Evolutionary conservation across 2,888 invertebrate genomes (phyloP).

Genomic region (Lochmaea crataegi): DNA sequence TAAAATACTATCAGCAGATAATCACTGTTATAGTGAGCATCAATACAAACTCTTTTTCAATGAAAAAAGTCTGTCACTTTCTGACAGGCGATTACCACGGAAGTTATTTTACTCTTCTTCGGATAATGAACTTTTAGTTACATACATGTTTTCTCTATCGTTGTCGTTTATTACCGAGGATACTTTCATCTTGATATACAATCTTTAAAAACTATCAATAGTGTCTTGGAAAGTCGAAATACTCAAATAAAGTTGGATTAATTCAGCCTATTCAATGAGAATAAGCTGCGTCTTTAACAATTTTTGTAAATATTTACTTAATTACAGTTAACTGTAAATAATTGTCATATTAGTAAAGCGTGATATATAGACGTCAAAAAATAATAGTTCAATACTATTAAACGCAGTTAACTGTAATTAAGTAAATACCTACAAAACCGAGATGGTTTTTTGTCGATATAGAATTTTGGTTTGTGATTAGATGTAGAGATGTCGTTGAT

Average conservation of each 20-base stretch:
- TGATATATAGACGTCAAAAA: too few relatives aligned
- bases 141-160: neutral
- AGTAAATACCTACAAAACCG: too few relatives aligned
- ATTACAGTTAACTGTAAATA: too few relatives aligned
- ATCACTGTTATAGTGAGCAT: neutral
- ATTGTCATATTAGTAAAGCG: too few relatives aligned
- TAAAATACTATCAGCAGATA: neutral
- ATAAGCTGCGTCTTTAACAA: too few relatives aligned
- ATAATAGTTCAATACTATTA: too few relatives aligned
- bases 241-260: neutral
- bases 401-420: too few relatives aligned
- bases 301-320: too few relatives aligned
- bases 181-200: neutral
- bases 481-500: too few relatives aligned
- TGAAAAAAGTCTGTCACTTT: neutral
- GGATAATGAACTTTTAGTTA: neutral
- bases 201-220: neutral
- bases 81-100: slow-evolving; percentile 6
- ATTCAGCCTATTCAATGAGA: too few relatives aligned
- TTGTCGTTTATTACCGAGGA: neutral
- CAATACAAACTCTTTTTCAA: slow-evolving; percentile 2
- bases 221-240: neutral
- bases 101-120: slow-evolving; percentile 5
- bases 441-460: too few relatives aligned
- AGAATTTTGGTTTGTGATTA: too few relatives aligned